These are phyloP conservation scores for Latrodectus hesperus DNA, from an alignment of 2,888 invertebrate genomes.

Conservation along the genomic window DNA sequence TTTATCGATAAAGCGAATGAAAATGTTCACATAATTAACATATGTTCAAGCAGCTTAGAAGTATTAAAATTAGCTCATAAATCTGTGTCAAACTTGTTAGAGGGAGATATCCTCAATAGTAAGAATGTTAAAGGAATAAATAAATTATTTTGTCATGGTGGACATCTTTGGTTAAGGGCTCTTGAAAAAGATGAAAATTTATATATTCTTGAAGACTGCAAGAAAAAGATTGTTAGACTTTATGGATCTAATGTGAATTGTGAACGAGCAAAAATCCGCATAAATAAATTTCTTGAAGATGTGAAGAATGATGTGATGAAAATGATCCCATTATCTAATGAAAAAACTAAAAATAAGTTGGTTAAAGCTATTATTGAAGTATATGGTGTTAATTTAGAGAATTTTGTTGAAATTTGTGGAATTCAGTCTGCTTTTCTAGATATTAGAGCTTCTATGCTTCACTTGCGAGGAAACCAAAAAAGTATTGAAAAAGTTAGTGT, in stretches of 20 bases:
- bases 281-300: constrained; percentile 45
- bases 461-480: constrained; percentile 26
- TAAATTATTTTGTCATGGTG: constrained; percentile 63
- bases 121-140: constrained; percentile 30
- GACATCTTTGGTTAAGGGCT: constrained; percentile 46
- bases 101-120: constrained; percentile 36
- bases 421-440: constrained; percentile 42
- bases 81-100: constrained; percentile 35
- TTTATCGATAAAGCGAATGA: constrained; percentile 7
- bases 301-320: constrained; percentile 41
- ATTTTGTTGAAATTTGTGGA: constrained; percentile 36
- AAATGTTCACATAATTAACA: constrained; percentile 20
- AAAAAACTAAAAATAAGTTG: constrained; percentile 17
- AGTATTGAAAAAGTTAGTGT: constrained; percentile 48
- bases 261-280: constrained; percentile 14
- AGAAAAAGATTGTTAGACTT: constrained; percentile 24
- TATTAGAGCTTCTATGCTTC: constrained; percentile 31
- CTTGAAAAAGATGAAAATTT: constrained; percentile 38
- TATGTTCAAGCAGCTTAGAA: constrained; percentile 26
- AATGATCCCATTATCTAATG: constrained; percentile 30
- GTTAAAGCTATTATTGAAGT: constrained; percentile 51
- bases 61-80: constrained; percentile 33
- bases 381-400: constrained; percentile 51
- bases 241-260: constrained; percentile 42
- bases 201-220: constrained; percentile 26